phyloP scores from a whole-genome alignment of 2,888 invertebrate genomes.

The Plemyria rubiginata region DNA sequence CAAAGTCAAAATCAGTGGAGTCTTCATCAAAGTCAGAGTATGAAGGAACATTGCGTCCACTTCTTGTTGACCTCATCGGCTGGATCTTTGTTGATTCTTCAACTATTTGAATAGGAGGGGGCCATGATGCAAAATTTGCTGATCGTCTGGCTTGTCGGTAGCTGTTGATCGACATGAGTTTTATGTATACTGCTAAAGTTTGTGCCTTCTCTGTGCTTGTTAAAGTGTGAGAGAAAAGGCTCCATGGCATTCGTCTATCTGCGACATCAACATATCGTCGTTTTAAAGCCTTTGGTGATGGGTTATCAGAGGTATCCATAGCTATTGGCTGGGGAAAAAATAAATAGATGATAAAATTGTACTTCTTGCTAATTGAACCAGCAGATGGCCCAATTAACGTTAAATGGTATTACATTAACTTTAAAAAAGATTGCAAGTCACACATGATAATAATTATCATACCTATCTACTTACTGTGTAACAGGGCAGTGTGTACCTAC shows the following conservation, averaged over 20 bases:
- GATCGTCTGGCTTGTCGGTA: conserved; percentile 73
- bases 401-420: too few species aligned
- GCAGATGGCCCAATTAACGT: too few species aligned
- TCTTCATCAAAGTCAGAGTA: conserved; percentile 79
- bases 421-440: too few species aligned
- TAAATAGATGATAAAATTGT: too few species aligned
- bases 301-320: conserved; percentile 38
- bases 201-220: conserved; percentile 73
- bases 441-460: too few species aligned
- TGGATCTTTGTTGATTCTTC: conserved; percentile 70
- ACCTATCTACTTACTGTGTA: too few species aligned
- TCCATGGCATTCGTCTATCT: conserved; percentile 80
- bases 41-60: conserved; percentile 73
- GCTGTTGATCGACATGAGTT: conserved; percentile 74
- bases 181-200: conserved; percentile 73
- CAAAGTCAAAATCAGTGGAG: conserved; percentile 73
- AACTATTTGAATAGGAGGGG: conserved; percentile 74
- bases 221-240: conserved; percentile 65
- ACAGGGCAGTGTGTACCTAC: too few species aligned
- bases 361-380: too few species aligned
- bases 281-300: conserved; percentile 63
- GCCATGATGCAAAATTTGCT: conserved; percentile 69
- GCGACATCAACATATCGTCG: conserved; percentile 70
- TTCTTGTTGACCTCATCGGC: conserved; percentile 72
- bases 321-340: conserved; percentile 11